Conservation (phyloP, 2,888 invertebrate genomes). For the Folsomia candida region DNA sequence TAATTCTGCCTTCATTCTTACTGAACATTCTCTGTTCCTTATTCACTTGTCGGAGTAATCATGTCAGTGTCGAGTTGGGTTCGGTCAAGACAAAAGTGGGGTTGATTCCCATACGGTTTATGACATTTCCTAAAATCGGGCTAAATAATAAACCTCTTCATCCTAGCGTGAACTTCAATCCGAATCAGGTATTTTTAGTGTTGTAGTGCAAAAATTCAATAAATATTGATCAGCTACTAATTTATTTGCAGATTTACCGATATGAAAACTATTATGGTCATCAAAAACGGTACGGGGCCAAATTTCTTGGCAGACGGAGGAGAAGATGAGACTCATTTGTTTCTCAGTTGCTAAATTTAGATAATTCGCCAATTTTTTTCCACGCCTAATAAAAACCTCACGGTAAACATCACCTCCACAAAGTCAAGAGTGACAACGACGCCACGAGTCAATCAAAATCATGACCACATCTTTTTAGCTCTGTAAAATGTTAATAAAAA, state of each 20-base stretch:
- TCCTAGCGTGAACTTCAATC: constrained; percentile 3
- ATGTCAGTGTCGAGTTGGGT: constrained; percentile 18
- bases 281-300: background rate
- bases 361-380: too few relatives aligned
- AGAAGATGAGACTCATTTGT: background rate
- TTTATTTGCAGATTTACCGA: background rate
- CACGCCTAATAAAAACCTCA: too few relatives aligned
- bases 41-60: constrained; percentile 16
- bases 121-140: constrained; percentile 15
- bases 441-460: too few relatives aligned
- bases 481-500: too few relatives aligned
- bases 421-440: too few relatives aligned
- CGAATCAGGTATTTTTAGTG: constrained; percentile 3
- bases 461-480: too few relatives aligned
- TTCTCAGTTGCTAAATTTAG: too few relatives aligned
- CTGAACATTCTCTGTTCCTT: constrained; percentile 26
- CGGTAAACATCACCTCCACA: too few relatives aligned
- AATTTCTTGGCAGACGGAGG: background rate
- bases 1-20: constrained; percentile 12
- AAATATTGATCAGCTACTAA: too few relatives aligned
- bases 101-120: constrained; percentile 13
- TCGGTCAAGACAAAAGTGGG: constrained; percentile 12
- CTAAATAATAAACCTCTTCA: background rate
- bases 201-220: background rate
- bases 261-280: background rate